Evolutionary conservation across 2,888 invertebrate genomes (phyloP), one percentile per base, ranked within the genome.

Genomic region (Sepioteuthis lessoniana): DNA sequence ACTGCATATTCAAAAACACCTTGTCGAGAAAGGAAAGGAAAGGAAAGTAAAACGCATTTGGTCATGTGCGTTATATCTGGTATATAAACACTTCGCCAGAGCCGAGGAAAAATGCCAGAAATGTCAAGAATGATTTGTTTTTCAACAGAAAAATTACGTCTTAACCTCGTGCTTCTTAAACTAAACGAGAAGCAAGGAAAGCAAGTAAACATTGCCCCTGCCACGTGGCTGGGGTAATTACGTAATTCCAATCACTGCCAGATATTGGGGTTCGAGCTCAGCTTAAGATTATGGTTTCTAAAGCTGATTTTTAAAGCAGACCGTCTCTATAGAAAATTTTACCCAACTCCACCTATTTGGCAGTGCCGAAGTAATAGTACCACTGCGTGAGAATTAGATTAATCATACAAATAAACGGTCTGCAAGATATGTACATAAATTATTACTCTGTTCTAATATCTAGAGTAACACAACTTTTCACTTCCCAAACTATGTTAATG

Each of bases 41-140:
- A 35, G n/a, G n/a, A 76, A 16, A 76, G 4, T n/a, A 76, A 76
- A 76, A 35, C 4, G 16, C 35, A 35, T 76, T n/a, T 16, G 76
- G 76, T 76, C n/a, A n/a, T n/a, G n/a, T 35, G 76, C 76, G 3
- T 21, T 55, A 25, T n/a, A 16, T 76, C 55, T 76, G 19, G 76
- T 76, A 8, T 35, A 19, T 76, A 76, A 76, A 76, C 76, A 76
- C n/a, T n/a, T 19, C 13, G 76, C 76, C n/a, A 76, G 76, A 76
- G 13, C n/a, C 13, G 8, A 19, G 76, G 76, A 35, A 35, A 35
- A 76, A 76, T 76, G 76, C 76, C 35, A 76, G 76, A n/a, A 76
- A 76, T 76, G 76, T 76, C 16, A 76, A 76, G 76, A 76, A 76
- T 76, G 76, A n/a, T 76, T 76, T 76, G 76, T 76, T 76, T 76